phyloP scores from a whole-genome alignment of 2,113 vertebrate genomes.

The Coreoperca whiteheadi region DNA sequence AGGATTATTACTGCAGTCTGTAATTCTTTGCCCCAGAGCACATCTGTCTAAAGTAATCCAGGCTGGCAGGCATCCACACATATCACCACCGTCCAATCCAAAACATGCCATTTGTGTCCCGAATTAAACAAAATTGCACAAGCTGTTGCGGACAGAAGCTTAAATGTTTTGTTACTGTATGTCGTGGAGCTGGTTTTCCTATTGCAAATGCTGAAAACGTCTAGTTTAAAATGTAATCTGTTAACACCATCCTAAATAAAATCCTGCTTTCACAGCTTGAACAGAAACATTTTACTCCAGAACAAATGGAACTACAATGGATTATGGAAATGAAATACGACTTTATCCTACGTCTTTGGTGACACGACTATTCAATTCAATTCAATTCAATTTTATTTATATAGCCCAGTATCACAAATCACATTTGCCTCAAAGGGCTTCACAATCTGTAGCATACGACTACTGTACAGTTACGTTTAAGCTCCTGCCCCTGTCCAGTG shows the following conservation, averaged over 20 bases:
- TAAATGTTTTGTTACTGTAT: background rate
- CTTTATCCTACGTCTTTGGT: background rate
- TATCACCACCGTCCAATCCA: background rate
- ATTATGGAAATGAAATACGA: background rate
- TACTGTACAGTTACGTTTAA: background rate
- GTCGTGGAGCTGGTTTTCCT: background rate
- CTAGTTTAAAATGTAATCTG: background rate
- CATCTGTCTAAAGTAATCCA: constrained; percentile 48
- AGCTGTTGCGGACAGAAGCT: background rate
- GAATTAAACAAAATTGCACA: background rate
- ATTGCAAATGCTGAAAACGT: background rate
- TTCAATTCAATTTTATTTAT: no score
- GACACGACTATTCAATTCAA: no score
- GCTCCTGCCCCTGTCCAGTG: background rate
- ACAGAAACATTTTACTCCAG: background rate
- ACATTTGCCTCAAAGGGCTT: no score
- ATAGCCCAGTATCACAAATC: no score
- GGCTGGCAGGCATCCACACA: background rate
- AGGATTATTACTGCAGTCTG: background rate
- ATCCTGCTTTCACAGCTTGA: background rate
- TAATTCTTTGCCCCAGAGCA: constrained; percentile 17
- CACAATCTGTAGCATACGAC: no score
- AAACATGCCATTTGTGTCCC: background rate
- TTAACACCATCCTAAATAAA: constrained; percentile 3
- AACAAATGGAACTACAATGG: constrained; percentile 3